phyloP scores from a whole-genome alignment of 2,797 vertebrate genomes.

The Helarctos malayanus region DNA sequence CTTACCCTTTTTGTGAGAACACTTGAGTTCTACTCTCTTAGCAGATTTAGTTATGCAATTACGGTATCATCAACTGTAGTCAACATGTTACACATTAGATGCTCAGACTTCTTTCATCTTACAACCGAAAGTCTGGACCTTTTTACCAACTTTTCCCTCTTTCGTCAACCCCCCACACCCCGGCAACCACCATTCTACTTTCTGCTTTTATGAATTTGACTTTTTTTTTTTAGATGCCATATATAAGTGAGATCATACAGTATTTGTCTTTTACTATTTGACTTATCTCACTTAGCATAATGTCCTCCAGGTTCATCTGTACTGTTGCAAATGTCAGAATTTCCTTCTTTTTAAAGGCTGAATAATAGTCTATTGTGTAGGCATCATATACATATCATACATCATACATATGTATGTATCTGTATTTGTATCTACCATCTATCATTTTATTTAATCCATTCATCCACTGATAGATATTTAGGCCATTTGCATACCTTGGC shows the following conservation, averaged over 20 bases:
- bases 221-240: background rate
- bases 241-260: background rate
- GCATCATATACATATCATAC: background rate
- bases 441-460: background rate
- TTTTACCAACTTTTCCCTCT: background rate
- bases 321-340: background rate
- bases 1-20: background rate
- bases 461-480: background rate
- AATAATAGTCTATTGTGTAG: background rate
- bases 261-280: background rate
- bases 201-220: background rate
- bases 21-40: background rate
- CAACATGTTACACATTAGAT: background rate
- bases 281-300: background rate
- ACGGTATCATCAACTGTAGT: background rate
- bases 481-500: background rate
- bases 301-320: background rate
- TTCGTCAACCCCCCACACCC: background rate
- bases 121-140: background rate
- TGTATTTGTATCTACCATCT: background rate
- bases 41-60: background rate
- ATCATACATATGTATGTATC: background rate
- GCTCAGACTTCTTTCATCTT: background rate
- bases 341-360: background rate
- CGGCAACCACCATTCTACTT: background rate